A percentile compares a stretch with the other conserved stretches of the same genome.
Evolutionary conservation across 2,888 invertebrate genomes (phyloP).

Genomic region (Cerastis rubricosa): DNA sequence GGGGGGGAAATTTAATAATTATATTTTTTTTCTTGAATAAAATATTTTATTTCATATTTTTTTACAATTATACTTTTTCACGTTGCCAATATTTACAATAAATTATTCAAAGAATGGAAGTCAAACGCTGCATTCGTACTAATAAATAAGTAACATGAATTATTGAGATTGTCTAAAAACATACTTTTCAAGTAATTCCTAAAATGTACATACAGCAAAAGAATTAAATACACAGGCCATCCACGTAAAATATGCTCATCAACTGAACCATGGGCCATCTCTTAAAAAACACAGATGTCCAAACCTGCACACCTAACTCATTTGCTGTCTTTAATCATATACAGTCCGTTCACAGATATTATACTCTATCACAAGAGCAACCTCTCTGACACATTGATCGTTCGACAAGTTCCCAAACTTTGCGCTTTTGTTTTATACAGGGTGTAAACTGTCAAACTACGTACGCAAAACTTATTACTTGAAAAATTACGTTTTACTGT

Average conservation of each 20-base stretch:
- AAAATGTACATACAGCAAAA: conserved; percentile 1
- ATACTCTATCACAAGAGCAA: neutral
- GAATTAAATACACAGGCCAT: conserved; percentile 1
- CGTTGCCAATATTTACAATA: conserved; percentile 35
- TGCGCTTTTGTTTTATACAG: too few relatives aligned
- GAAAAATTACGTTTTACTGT: too few relatives aligned
- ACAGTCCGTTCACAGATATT: neutral
- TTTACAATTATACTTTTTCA: conserved; percentile 34
- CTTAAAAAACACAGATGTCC: conserved; percentile 17
- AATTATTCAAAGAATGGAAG: conserved; percentile 56
- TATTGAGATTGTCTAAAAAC: neutral
- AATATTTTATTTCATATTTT: conserved; percentile 50
- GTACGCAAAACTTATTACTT: too few relatives aligned
- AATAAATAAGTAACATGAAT: conserved; percentile 9
- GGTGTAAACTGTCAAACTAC: too few relatives aligned
- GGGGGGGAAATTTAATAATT: conserved; percentile 59
- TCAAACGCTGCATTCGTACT: conserved; percentile 45
- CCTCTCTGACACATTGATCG: too few relatives aligned
- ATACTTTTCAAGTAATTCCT: neutral
- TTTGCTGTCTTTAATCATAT: conserved; percentile 5
- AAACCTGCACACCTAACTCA: neutral
- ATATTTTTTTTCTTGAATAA: conserved; percentile 32
- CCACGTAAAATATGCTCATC: neutral
- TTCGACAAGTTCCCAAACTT: neutral
- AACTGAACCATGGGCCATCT: conserved; percentile 12